Evolutionary conservation across 1,140 invertebrate species (phyloP), one percentile per base, ranked within the genome.

Genomic region (Palaemon carinicauda): DNA sequence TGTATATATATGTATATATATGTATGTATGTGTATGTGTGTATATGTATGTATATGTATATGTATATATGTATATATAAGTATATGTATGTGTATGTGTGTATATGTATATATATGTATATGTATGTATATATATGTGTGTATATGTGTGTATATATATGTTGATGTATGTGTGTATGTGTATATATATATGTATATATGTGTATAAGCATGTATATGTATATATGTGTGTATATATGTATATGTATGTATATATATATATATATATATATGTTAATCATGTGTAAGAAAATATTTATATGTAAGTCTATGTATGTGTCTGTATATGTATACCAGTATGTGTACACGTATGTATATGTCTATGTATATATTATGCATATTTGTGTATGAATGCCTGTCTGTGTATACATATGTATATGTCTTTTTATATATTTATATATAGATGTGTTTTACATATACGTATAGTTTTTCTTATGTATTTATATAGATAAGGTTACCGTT

Each of bases 1-100:
- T 75, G 73, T 75, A 33, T 75, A 33, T 75, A 33, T 75, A 33
- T 75, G 73, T 75, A 33, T 75, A 33, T 75, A 33, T 75, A 50
- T 51, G 51, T 19, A 24, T 27, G 77, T 4, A 50, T 17, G 74
- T 19, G 74, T 17, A 52, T 21, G 51, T 27, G 77, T 3, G 51
- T 19, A 24, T 3, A 52, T 14, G 51, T 2, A 12, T 27, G 41
- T 24, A 21, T 33, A 24, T 50, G 21, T 52, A 50, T 3, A 24
- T 33, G 41, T 7, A 50, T 33, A 21, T 5, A 2, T 15, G 41
- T 12, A 21, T 19, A n/a, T 77, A 52, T n/a, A n/a, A 15, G 41
- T n/a, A 24, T n/a, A 24, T n/a, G 74, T 41, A 77, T 41, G 31
- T 21, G 21, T 19, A 41, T 77, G 17, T 14, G 78, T 80, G 14